These are phyloP conservation scores for Branchipolynoe longqiensis DNA, from an alignment of 2,888 invertebrate species.

Conservation along the genomic window DNA sequence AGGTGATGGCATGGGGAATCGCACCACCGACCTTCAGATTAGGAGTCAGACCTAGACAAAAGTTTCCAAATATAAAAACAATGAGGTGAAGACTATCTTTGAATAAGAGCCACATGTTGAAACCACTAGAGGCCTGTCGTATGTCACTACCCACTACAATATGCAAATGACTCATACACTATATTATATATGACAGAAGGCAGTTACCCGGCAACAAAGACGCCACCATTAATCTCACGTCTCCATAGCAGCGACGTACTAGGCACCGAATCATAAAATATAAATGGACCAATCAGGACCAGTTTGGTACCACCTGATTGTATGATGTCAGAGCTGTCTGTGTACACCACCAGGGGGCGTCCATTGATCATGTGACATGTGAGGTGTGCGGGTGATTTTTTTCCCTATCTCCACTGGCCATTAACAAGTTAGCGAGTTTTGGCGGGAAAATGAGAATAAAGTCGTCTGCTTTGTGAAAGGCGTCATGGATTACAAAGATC, in stretches of 20 bases:
- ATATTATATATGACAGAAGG: neutral
- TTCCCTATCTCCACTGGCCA: too few relatives aligned
- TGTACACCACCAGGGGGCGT: slow-evolving; percentile 16
- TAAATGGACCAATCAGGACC: slow-evolving; percentile 10
- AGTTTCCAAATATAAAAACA: too few relatives aligned
- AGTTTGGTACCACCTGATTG: neutral
- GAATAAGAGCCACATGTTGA: too few relatives aligned
- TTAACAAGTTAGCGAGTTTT: neutral
- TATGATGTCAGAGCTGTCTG: slow-evolving; percentile 17
- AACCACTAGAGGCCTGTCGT: too few relatives aligned
- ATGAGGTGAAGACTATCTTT: too few relatives aligned
- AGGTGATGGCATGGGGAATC: too few relatives aligned
- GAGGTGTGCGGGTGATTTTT: too few relatives aligned
- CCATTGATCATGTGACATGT: slow-evolving; percentile 8
- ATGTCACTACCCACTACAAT: too few relatives aligned
- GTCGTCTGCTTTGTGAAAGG: neutral
- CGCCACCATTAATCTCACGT: neutral
- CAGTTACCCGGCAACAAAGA: slow-evolving; percentile 14
- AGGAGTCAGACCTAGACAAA: too few relatives aligned
- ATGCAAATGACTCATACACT: neutral
- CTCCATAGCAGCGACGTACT: neutral
- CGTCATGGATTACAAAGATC: neutral
- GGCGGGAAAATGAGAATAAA: slow-evolving; percentile 22
- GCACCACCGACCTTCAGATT: too few relatives aligned
- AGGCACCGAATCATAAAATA: neutral